Conservation (phyloP, 2,797 vertebrate species). For the Silurus lanzhouensis region DNA sequence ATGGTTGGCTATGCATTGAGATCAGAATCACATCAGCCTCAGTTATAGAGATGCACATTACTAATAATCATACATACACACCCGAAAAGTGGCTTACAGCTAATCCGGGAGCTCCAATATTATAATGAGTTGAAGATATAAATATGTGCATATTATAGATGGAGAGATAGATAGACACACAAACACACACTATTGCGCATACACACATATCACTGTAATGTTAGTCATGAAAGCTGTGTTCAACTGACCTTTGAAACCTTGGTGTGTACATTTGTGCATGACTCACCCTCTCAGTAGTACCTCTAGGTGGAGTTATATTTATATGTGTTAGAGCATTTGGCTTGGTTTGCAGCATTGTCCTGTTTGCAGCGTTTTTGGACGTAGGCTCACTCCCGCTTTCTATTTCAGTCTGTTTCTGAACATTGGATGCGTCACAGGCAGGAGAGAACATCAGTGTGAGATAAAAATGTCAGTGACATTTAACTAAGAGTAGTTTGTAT, state of each 20-base stretch:
- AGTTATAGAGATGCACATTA: no score
- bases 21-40: no score
- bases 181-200: neutral
- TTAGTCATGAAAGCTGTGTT: conserved; percentile 39
- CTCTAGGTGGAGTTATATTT: conserved; percentile 62
- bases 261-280: conserved; percentile 43
- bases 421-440: conserved; percentile 37
- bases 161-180: conserved; percentile 3
- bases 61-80: neutral
- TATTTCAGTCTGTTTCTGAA: conserved; percentile 48
- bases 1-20: no score
- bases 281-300: conserved; percentile 57
- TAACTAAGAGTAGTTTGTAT: conserved; percentile 29
- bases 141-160: neutral
- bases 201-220: neutral
- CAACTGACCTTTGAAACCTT: conserved; percentile 43
- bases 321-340: conserved; percentile 59
- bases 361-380: conserved; percentile 41
- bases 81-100: neutral
- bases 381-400: conserved; percentile 37
- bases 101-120: neutral
- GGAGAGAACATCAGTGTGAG: conserved; percentile 38
- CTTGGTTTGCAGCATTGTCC: conserved; percentile 49
- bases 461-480: conserved; percentile 34
- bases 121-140: neutral